Conservation (phyloP, 2,888 invertebrate species). For the Anthophora plumipes region DNA sequence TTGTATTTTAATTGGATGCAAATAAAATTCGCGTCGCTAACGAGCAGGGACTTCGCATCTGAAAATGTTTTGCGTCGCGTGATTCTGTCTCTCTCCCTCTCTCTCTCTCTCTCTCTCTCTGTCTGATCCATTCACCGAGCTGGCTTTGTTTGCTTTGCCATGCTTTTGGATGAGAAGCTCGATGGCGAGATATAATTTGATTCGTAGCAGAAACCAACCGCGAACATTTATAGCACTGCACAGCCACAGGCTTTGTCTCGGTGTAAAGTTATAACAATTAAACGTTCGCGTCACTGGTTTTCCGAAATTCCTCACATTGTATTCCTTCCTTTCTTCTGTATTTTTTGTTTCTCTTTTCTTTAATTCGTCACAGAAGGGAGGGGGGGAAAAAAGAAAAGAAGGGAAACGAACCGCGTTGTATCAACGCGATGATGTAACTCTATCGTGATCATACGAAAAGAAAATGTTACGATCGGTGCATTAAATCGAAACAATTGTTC, state of each 20-base stretch:
- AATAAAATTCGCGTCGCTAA: constrained; percentile 48
- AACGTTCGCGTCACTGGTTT: not conserved
- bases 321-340: no score
- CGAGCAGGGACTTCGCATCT: constrained; percentile 28
- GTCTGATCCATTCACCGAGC: no score
- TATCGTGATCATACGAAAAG: not conserved
- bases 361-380: no score
- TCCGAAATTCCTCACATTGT: not conserved
- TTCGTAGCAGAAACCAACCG: not conserved
- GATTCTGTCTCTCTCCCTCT: not conserved
- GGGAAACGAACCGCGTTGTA: not conserved
- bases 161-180: not conserved
- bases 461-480: not conserved
- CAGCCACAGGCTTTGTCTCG: not conserved
- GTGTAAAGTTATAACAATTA: not conserved
- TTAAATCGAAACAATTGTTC: constrained; percentile 21
- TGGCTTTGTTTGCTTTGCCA: not conserved
- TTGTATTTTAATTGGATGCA: constrained; percentile 55
- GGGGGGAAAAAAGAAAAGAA: no score
- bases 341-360: not conserved
- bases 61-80: constrained; percentile 24
- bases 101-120: not conserved
- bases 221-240: not conserved
- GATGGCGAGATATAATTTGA: constrained; percentile 14
- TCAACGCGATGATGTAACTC: not conserved